Base-by-base conservation (phyloP, 2,113 vertebrate genomes). In the Dascyllus trimaculatus region DNA sequence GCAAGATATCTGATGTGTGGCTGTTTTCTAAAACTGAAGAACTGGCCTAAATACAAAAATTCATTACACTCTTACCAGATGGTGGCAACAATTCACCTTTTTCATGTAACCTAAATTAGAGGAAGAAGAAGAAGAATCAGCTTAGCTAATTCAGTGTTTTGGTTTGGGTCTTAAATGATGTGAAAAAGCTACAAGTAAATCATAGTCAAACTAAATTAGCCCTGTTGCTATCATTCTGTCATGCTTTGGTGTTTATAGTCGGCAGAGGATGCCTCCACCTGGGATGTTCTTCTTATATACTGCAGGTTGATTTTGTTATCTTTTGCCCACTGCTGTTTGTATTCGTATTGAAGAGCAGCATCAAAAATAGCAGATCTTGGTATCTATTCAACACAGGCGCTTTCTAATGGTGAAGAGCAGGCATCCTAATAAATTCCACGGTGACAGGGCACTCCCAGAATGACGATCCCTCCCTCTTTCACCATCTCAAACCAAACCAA, bases 401-500 rank as follows among this genome's bases (percentile, higher is more conserved):
- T 54, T n/a, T 32, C 9, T 70, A 45, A 61, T 21, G 19, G 35
- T 71, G 11, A 64, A 67, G 46, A 72, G 60, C 10, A 17, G 48
- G 48, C 52, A 35, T 61, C 32, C 38, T 19, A 63, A 75, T 71
- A 79, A 80, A 88, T 86, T 72, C 70, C 70, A 61, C 4, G 1
- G 68, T 74, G 56, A 82, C 77, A 63, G 45, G 54, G 35, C 32
- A 67, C 70, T 78, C 78, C 71, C 58, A 51, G 65, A 85, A 64
- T 10, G 29, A 78, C 5, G 5, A 5, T 19, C 54, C 40, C 62
- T 71, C 75, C 69, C 77, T 78, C 51, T 69, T 63, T 83, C 77
- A 69, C 61, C 61, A 78, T 82, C 80, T 79, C 61, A 70, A 75
- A 76, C 56, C 66, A 61, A 61, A 69, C 68, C 78, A 54, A 60